Conservation (phyloP, 2,797 vertebrate genomes). For the Brachymystax lenok region DNA sequence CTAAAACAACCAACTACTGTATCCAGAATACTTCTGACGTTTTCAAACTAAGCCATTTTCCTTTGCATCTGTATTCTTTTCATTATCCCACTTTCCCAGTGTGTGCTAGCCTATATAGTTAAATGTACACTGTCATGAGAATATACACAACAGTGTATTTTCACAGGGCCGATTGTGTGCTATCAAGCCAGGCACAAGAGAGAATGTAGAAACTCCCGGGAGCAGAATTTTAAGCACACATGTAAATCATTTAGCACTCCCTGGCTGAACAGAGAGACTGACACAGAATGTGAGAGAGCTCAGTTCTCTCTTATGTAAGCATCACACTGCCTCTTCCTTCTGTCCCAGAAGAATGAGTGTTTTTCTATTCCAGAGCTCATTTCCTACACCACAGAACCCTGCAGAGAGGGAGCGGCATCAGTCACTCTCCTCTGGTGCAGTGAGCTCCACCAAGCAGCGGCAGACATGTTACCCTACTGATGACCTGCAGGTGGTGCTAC, state of each 20-base stretch:
- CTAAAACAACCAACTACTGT: conserved; percentile 49
- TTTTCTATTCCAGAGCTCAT: conserved; percentile 21
- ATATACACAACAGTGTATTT: neutral
- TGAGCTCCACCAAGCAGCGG: conserved; percentile 19
- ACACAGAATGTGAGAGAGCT: conserved; percentile 43
- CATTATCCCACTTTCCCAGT: conserved; percentile 51
- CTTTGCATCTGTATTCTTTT: conserved; percentile 1
- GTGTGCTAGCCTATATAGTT: conserved; percentile 22
- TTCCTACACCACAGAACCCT: neutral
- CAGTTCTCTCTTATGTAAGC: conserved; percentile 39
- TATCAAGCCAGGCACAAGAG: conserved; percentile 34
- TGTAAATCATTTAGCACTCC: conserved; percentile 69
- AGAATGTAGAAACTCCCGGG: conserved; percentile 57
- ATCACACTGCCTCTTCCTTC: conserved; percentile 44
- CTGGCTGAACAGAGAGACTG: conserved; percentile 63
- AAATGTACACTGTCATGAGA: conserved; percentile 37
- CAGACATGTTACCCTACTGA: conserved; percentile 60
- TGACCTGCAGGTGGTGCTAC: conserved; percentile 96
- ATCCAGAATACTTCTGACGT: conserved; percentile 3
- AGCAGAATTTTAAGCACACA: conserved; percentile 65
- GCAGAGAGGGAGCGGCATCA: conserved; percentile 6
- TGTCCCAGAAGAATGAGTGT: conserved; percentile 59
- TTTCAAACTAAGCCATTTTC: conserved; percentile 24
- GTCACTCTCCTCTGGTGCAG: conserved; percentile 15
- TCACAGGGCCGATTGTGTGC: conserved; percentile 5